phyloP scores from a whole-genome alignment of 2,888 invertebrate species.

The Shargacucullia verbasci region DNA sequence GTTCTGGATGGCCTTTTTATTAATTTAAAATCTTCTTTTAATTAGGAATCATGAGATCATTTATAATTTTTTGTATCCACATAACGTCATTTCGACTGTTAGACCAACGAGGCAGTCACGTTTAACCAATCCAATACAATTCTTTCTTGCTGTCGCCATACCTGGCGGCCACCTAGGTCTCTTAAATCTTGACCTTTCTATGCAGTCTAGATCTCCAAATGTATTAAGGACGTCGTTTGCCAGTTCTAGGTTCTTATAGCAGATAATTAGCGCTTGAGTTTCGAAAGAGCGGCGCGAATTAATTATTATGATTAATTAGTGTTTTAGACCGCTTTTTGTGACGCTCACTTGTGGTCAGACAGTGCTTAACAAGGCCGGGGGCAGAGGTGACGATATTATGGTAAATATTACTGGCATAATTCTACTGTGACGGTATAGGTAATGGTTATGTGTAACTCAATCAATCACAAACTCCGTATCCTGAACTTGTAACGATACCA shows the following conservation, averaged over 20 bases:
- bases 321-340: conserved; percentile 33
- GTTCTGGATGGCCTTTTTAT: too few species aligned
- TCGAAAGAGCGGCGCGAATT: conserved; percentile 45
- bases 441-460: too few species aligned
- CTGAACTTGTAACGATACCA: too few species aligned
- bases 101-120: too few species aligned
- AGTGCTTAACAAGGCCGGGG: conserved; percentile 28
- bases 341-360: conserved; percentile 7
- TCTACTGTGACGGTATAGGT: too few species aligned
- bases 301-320: conserved; percentile 42
- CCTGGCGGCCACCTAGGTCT: neutral
- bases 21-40: too few species aligned
- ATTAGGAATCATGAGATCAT: too few species aligned
- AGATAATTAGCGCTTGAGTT: conserved; percentile 23
- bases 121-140: too few species aligned
- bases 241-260: conserved; percentile 9
- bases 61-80: too few species aligned
- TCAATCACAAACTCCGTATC: too few species aligned
- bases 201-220: conserved; percentile 38
- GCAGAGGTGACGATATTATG: conserved; percentile 8
- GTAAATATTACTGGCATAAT: too few species aligned
- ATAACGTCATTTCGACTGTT: too few species aligned
- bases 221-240: conserved; percentile 23
- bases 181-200: conserved; percentile 33
- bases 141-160: neutral